Evolutionary conservation across 2,888 invertebrate species (phyloP), one percentile per base, ranked within the genome.

Genomic region (Lobophora halterata): DNA sequence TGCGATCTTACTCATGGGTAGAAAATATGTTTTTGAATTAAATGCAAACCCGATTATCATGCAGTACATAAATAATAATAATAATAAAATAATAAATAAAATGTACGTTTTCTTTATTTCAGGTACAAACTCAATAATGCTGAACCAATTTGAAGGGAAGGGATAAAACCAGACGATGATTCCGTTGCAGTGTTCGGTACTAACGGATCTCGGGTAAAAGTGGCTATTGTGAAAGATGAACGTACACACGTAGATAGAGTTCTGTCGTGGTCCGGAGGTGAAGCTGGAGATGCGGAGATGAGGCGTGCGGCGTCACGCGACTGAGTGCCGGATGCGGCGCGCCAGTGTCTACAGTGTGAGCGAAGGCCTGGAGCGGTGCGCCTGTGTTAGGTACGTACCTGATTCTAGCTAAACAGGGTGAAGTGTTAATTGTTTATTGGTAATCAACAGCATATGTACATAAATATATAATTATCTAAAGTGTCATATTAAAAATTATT

Each of bases 331-430:
- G 71, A 86, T 86, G 86, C 79, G 83, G 74, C 82, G 82, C 57
- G 80, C 76, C 66, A 85, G 86, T 65, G 80, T 86, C 52, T 86
- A 80, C 69, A 87, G 85, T 57, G 83, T 87, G 58, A 79, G 86
- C 73, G 86, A 86, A 63, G 83, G 81, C 50, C 70, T 87, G 80
- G 86, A 85, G 80, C 74, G 86, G 78, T 85, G 85, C 71, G 64
- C 70, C 62, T 83, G 85, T 65, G 61, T 72, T 66, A 82, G 85
- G 85, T 85, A 61, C n/a, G n/a, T n/a, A n/a, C n/a, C n/a, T n/a
- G n/a, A n/a, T n/a, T n/a, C n/a, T n/a, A n/a, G n/a, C n/a, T n/a
- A n/a, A n/a, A n/a, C n/a, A n/a, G n/a, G n/a, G n/a, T n/a, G n/a
- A n/a, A n/a, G n/a, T n/a, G n/a, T n/a, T n/a, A n/a, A n/a, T n/a